These are phyloP conservation scores for Tetramorium parvispinum DNA, from an alignment of 1,140 invertebrate species.

Conservation along the genomic window DNA sequence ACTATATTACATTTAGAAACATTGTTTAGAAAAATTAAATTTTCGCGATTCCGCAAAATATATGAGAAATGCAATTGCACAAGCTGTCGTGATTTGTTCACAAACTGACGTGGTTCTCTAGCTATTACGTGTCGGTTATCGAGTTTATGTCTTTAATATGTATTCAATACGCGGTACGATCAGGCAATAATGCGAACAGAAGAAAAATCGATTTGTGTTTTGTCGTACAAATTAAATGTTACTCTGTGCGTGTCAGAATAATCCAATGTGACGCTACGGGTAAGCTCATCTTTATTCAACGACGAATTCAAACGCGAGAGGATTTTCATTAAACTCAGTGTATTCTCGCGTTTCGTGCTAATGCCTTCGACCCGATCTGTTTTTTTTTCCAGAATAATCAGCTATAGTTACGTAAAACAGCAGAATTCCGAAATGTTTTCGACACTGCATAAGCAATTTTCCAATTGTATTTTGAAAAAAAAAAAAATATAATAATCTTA, in stretches of 20 bases:
- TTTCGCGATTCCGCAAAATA: neutral
- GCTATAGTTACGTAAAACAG: neutral
- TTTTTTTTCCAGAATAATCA: conserved; percentile 23
- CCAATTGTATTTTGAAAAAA: neutral
- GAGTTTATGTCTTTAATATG: conserved; percentile 33
- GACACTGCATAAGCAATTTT: neutral
- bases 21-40: neutral
- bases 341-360: conserved; percentile 43
- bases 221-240: conserved; percentile 29
- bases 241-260: neutral
- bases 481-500: neutral
- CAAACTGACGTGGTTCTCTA: neutral
- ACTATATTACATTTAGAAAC: neutral
- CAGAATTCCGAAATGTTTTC: conserved; percentile 13
- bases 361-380: conserved; percentile 18
- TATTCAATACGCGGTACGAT: neutral
- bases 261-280: conserved; percentile 11
- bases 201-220: neutral
- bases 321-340: conserved; percentile 62
- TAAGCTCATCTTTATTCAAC: conserved; percentile 70
- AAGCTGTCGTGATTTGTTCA: neutral
- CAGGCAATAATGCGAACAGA: neutral
- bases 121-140: neutral
- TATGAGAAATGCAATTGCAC: neutral
- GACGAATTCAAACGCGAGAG: conserved; percentile 20